Base-by-base conservation (phyloP, 2,888 invertebrate genomes). In the Drosophila prostipennis region DNA sequence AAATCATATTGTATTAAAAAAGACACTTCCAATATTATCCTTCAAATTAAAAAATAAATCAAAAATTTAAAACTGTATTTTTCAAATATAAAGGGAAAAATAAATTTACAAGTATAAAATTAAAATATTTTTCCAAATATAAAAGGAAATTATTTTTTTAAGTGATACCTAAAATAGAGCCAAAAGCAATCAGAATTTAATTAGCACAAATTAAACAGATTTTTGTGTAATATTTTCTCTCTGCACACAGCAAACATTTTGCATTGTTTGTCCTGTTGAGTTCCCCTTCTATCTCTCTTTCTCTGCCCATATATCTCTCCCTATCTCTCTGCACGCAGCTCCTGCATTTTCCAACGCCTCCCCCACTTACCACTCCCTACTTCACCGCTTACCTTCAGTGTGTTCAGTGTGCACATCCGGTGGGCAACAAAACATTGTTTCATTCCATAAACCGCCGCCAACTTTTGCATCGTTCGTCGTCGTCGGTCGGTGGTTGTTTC, bases 401-500 rank as follows among this genome's bases (percentile, higher is more conserved):
- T 69, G 26, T 26, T 26, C 26, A 26, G 26, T 26, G 26, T 26
- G 73, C 71, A 83, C 75, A 80, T 80, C 79, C 81, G 78, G 56
- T 57, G 68, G 72, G 48, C 58, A 70, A 69, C 70, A 80, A 85
- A 82, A 80, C 80, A 82, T 80, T 85, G 80, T 80, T 83, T 79
- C 83, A 79, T 79, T 74, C 77, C 72, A 72, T 76, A 73, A 63
- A 81, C 69, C 79, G 74, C 52, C 75, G 69, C 32, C 69, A 63
- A 78, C 54, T 79, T 77, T 72, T 42, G 63, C 64, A 64, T 51
- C 54, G 39, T 34, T 32, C 57, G 54, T 46, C 42, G 42, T 40
- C 2, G 26, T 26, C 42, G 85, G 85, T 74, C 63, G 83, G 82
- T 83, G 82, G 82, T 85, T 84, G 78, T 74, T 78, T 80, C 76